Base-by-base conservation (phyloP, 2,888 invertebrate species). In the Saturnia japonica region DNA sequence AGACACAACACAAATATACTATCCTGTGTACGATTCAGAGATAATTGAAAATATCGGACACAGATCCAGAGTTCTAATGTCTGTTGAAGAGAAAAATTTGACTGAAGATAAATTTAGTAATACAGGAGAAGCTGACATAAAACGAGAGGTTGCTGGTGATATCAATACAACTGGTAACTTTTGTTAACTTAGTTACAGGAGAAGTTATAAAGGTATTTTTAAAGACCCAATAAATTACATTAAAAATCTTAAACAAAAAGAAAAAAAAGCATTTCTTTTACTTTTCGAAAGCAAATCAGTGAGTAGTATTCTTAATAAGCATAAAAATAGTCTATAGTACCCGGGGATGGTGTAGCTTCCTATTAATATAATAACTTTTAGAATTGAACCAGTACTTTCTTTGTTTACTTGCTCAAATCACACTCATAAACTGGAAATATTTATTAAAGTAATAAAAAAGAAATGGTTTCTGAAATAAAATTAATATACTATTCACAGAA, bases 31-130 rank as follows among this genome's bases (percentile, higher is more conserved):
- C 62, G 86, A 87, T 71, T 75, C 83, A 0, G 87, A 88, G 14
- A 85, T 86, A 80, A 78, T 87, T 19, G 85, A 87, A 1, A 89
- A 89, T 54, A 86, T 88, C 12, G 85, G 84, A 0, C 85, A 88
- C 57, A 85, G 85, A 74, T 90, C 91, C 0, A 85, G 92, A 75
- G 82, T 84, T 0, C 74, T 92, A 0, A 72, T 92, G 66, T 82
- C 89, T 1, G 22, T 88, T 8, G 76, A 82, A 51, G 77, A 81
- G 19, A 54, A 22, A 3, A 78, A 77, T 60, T 34, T 40, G 3
- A 78, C 75, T 6, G 70, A 70, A 28, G 16, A n/a, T 42, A 25
- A 47, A 67, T 7, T 57, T 1, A 22, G 25, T n/a, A 42, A 34
- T 62, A 47, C 62, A 1, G 64, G 57, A 8, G 40, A 22, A 57